A percentile compares a stretch with the other conserved stretches of the same genome.
phyloP scores from a whole-genome alignment of 2,888 invertebrate species.

The Ommatoiulus sabulosus region DNA sequence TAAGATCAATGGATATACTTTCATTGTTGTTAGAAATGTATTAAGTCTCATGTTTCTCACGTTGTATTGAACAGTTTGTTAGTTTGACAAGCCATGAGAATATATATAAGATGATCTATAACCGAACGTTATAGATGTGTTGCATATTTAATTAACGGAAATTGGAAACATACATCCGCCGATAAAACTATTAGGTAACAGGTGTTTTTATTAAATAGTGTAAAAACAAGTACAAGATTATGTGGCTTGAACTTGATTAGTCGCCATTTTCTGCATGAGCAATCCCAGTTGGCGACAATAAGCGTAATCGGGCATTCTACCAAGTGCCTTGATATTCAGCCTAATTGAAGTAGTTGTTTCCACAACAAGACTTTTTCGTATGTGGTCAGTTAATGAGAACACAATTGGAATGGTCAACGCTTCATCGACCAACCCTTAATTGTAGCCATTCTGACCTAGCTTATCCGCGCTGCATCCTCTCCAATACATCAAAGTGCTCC shows the following conservation, averaged over 20 bases:
- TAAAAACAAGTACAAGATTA: slow-evolving; percentile 18
- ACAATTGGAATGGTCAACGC: slow-evolving; percentile 28
- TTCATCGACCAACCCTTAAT: slow-evolving; percentile 34
- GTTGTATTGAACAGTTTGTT: too few species aligned
- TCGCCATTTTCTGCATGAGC: slow-evolving; percentile 22
- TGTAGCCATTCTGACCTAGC: slow-evolving; percentile 2
- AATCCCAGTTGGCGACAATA: background rate
- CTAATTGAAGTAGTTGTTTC: background rate
- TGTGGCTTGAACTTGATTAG: slow-evolving; percentile 21
- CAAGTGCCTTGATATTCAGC: background rate
- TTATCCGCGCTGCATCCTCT: slow-evolving; percentile 21
- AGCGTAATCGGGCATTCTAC: background rate
- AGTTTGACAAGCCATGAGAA: background rate
- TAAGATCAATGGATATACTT: too few species aligned
- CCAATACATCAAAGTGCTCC: slow-evolving; percentile 8
- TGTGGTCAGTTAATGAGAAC: slow-evolving; percentile 26
- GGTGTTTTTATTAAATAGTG: slow-evolving; percentile 15
- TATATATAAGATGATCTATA: background rate
- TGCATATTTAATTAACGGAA: background rate
- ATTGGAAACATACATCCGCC: background rate
- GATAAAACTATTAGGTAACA: slow-evolving; percentile 28
- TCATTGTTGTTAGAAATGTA: too few species aligned
- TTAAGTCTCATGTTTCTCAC: too few species aligned
- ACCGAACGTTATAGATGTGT: background rate
- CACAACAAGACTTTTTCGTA: background rate